These are phyloP conservation scores for Coenobita brevimanus DNA, from an alignment of 1,140 invertebrate species.

Conservation along the genomic window DNA sequence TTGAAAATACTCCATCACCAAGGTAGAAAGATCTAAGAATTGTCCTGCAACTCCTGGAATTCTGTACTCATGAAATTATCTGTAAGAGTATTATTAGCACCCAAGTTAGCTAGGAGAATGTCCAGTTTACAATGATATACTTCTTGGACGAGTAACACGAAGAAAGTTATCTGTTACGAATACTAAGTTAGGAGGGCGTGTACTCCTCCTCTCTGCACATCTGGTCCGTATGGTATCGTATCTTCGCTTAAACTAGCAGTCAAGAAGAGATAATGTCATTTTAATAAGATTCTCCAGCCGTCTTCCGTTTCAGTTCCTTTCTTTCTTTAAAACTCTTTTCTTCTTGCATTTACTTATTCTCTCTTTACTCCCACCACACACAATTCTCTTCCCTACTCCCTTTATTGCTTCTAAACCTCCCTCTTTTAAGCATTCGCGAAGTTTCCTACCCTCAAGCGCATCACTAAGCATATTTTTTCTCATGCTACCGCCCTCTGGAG, in stretches of 20 bases:
- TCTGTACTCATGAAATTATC: constrained; percentile 10
- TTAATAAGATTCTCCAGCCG: background rate
- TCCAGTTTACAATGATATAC: background rate
- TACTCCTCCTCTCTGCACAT: background rate
- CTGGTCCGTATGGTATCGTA: background rate
- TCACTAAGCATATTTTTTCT: background rate
- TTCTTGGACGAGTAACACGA: background rate
- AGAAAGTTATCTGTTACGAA: background rate
- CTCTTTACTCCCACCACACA: background rate
- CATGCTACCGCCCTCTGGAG: background rate
- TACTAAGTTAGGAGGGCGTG: background rate
- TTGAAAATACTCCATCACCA: background rate
- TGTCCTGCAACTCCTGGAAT: background rate
- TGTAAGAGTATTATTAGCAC: background rate
- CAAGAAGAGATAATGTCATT: background rate
- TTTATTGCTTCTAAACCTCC: background rate
- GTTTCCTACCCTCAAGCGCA: constrained; percentile 11
- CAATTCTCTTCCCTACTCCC: constrained; percentile 2
- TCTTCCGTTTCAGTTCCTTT: background rate
- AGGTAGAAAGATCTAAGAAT: constrained; percentile 8
- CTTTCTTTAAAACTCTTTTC: background rate
- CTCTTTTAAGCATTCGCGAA: background rate
- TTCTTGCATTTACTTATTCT: background rate
- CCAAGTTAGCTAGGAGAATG: background rate
- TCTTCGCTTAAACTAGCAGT: background rate